Conservation (phyloP, 2,797 vertebrate genomes). For the Podarcis siculus region DNA sequence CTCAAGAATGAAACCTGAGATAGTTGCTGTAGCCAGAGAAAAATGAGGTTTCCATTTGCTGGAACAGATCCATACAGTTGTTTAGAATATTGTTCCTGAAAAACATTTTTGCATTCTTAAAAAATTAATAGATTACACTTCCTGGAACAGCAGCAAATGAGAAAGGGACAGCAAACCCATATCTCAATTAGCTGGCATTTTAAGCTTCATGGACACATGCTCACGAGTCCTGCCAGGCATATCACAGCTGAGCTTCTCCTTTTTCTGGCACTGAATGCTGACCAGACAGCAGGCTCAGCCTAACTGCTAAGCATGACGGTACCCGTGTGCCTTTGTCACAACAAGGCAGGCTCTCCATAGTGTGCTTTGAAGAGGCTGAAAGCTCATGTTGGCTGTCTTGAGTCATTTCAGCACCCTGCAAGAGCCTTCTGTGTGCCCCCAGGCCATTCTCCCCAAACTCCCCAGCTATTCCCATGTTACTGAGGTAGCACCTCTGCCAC, state of each 20-base stretch:
- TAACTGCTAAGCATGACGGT: background rate
- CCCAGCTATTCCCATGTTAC: background rate
- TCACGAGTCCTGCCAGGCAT: background rate
- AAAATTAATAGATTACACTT: background rate
- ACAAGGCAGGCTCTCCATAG: background rate
- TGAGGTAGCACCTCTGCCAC: background rate
- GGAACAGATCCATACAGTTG: background rate
- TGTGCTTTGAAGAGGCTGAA: background rate
- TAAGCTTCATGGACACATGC: background rate
- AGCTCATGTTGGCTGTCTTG: background rate
- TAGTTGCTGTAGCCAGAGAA: background rate
- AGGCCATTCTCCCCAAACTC: background rate
- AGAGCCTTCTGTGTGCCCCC: background rate
- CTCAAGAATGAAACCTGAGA: background rate
- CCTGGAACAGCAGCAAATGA: background rate
- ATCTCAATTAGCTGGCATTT: conserved; percentile 8
- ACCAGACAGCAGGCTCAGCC: background rate
- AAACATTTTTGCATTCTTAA: background rate
- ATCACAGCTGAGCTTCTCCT: conserved; percentile 8
- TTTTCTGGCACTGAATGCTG: background rate
- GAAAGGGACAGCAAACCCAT: background rate
- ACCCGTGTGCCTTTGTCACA: background rate
- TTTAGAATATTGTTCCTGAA: background rate
- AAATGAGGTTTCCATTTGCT: background rate
- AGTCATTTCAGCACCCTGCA: background rate